Evolutionary conservation across 2,888 invertebrate species (phyloP), one percentile per base, ranked within the genome.

Genomic region (Pyralis farinalis): DNA sequence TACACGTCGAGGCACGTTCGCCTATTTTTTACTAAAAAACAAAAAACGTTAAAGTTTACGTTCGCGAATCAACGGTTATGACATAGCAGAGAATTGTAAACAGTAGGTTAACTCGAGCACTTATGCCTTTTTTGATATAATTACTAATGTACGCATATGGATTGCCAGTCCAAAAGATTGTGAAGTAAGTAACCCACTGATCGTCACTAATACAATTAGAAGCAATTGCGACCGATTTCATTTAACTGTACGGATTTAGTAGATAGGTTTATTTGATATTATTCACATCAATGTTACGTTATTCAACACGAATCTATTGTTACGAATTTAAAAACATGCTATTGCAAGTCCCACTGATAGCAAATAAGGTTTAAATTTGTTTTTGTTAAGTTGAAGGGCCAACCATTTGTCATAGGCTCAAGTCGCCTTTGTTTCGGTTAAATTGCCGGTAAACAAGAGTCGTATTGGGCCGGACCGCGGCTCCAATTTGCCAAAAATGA

Each of bases 401-500:
- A 5, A 32, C 29, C 20, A 28, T 37, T 37, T 37, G 36, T 37
- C 38, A 38, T 21, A 9, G 37, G 37, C 22, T 25, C 22, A 25
- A 37, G 37, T 32, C 37, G 30, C 30, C 11, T 37, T 32, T 37
- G 37, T 32, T 37, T 37, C 20, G 8, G 31, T 25, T 38, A 33
- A 33, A 38, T 38, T 12, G 32, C 12, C 33, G 25, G 33, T 33
- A 38, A 38, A 38, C 38, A 38, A 25, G 12, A 32, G 25, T 31
- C 31, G 37, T 32, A 32, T 38, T 38, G 37, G 31, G 25, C 37
- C 22, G 34, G 35, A 36, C 36, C 36, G 10, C 36, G 29, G 28
- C 12, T 21, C 30, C 37, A 37, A 37, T 37, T 37, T 37, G 37
- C 30, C 37, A 37, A 30, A 31, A 37, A 37, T 37, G 30, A 31